These are phyloP conservation scores for Torymus texanus DNA, from an alignment of 2,888 invertebrate genomes.

Conservation along the genomic window DNA sequence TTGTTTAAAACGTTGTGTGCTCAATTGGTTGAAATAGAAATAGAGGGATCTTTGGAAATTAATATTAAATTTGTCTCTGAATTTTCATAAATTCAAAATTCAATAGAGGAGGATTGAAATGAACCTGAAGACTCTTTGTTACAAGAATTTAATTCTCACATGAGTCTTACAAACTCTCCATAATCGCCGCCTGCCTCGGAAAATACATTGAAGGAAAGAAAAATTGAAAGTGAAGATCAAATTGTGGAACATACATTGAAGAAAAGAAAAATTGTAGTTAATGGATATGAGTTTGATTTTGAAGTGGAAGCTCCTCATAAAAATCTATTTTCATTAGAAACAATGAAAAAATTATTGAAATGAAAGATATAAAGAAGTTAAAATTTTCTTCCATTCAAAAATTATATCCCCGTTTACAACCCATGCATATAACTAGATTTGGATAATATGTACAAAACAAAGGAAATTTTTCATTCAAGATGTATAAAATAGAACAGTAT, in stretches of 20 bases:
- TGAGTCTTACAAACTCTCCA: not conserved
- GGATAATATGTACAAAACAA: no score
- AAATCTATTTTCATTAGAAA: constrained; percentile 5
- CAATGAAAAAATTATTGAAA: no score
- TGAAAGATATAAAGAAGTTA: not conserved
- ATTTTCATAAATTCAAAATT: no score
- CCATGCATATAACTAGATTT: no score
- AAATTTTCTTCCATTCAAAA: not conserved
- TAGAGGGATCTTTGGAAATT: not conserved
- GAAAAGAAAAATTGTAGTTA: not conserved
- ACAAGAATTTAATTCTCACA: not conserved
- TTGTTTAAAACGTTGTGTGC: not conserved
- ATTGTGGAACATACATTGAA: not conserved
- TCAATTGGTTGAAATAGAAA: not conserved
- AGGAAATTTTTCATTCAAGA: no score
- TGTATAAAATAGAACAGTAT: no score
- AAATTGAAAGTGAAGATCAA: no score
- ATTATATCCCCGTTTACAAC: no score
- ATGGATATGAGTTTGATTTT: not conserved
- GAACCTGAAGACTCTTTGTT: not conserved
- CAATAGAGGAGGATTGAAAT: no score
- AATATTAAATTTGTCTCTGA: no score
- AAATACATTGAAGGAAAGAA: not conserved
- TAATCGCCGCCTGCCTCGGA: not conserved
- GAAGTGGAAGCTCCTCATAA: not conserved